Base-by-base conservation (phyloP, 64 coral and sea anemone genomes). In the Anthopleura sola region DNA sequence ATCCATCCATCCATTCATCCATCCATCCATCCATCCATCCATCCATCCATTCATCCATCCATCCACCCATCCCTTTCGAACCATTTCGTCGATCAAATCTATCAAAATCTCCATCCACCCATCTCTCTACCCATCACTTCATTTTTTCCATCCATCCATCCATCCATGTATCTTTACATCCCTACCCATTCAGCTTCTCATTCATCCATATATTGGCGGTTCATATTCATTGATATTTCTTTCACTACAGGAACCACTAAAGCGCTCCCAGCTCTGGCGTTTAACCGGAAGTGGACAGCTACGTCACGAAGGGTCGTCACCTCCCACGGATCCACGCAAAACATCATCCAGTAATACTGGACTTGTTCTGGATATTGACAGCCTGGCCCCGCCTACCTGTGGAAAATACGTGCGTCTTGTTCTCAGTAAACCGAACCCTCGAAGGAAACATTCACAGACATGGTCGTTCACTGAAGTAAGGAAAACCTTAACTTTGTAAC, bases 381-480 rank as follows among this genome's bases (percentile, higher is more conserved):
- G 87, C 81, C 49, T 89, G 5, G 97, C 93, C 81, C 97, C 97
- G 8, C 90, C 90, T 40, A 95, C 97, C 6, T 95, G 87, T 80
- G 90, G 93, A 29, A 95, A 95, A 66, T 91, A 94, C 31, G 83
- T 95, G 23, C 85, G 86, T 29, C 76, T 99, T 5, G 92, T 99
- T 31, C 55, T 99, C 12, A 95, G 90, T 85, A 99, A 92, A 83
- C 90, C 87, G 11, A 99, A 83, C 47, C 86, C 93, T 20, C 85
- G 93, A 34, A 83, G 97, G 57, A 74, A 84, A 34, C 86, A 91
- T 44, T 99, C 90, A 11, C 97, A 99, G 68, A 99, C 90, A 6
- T 99, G 97, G 97, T 90, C 87, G 20, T 99, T 99, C 49, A 95
- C 93, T 51, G 93, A 99, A 86, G 97, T 99, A 37, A 81, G 57